Percentiles rank a stretch among this genome's conserved stretches.
Evolutionary conservation across 1,140 invertebrate genomes (phyloP).

Genomic region (Monomorium pharaonis): DNA sequence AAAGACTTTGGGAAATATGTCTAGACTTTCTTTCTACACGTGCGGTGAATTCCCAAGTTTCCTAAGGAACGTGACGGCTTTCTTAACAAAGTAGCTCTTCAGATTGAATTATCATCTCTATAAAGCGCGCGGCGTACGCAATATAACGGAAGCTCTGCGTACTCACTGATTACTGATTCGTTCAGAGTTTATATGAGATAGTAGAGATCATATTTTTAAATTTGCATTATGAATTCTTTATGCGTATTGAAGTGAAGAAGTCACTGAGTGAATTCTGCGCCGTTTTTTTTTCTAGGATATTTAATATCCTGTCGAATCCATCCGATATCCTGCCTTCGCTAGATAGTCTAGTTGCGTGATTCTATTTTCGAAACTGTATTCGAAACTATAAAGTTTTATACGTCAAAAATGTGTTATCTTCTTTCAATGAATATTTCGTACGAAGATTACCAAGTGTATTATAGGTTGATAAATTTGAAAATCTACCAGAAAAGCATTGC

Average conservation of each 20-base stretch:
- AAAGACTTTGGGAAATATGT: slow-evolving; percentile 22
- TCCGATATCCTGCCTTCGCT: slow-evolving; percentile 56
- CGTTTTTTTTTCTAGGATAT: slow-evolving; percentile 61
- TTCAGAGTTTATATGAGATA: not conserved
- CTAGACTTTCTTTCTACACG: slow-evolving; percentile 6
- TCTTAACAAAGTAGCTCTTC: slow-evolving; percentile 2
- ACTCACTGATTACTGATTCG: slow-evolving; percentile 12
- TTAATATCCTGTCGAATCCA: slow-evolving; percentile 65
- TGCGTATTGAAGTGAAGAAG: slow-evolving; percentile 5
- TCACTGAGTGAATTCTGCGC: not conserved
- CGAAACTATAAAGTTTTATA: not conserved
- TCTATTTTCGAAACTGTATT: slow-evolving; percentile 55
- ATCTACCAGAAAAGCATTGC: not conserved
- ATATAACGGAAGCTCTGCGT: not conserved
- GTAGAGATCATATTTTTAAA: slow-evolving; percentile 1
- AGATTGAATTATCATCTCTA: slow-evolving; percentile 30
- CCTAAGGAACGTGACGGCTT: slow-evolving; percentile 30
- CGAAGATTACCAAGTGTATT: not conserved
- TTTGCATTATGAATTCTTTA: not conserved
- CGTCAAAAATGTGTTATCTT: not conserved
- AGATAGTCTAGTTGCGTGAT: slow-evolving; percentile 3
- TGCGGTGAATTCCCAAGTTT: slow-evolving; percentile 6
- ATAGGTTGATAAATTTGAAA: not conserved
- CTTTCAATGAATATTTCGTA: not conserved
- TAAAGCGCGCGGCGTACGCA: not conserved